These are phyloP conservation scores for Gavialis gangeticus DNA, from an alignment of 2,113 vertebrate genomes.

Conservation along the genomic window DNA sequence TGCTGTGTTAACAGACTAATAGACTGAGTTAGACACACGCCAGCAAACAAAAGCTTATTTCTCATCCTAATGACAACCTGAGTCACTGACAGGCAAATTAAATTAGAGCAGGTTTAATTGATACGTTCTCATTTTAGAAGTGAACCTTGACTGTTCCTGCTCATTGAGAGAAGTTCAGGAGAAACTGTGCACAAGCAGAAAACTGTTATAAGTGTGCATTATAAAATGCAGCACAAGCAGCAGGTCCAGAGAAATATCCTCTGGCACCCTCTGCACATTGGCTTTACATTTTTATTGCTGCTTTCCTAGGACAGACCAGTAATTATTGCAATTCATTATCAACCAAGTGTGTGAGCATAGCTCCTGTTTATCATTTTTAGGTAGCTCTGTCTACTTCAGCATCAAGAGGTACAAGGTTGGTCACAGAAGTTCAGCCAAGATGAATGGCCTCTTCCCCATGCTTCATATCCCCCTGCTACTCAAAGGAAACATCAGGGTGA, in stretches of 20 bases:
- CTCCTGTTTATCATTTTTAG: neutral
- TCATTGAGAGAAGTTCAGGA: neutral
- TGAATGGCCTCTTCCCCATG: neutral
- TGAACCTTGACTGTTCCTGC: fast-evolving
- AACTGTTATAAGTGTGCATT: neutral
- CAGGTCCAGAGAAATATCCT: neutral
- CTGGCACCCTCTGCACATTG: neutral
- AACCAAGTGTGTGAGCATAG: neutral
- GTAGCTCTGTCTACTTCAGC: neutral
- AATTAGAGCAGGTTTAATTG: neutral
- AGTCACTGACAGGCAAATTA: neutral
- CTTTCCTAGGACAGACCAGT: neutral
- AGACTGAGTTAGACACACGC: neutral
- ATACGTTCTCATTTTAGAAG: fast-evolving
- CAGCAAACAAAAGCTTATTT: neutral
- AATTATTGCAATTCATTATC: neutral
- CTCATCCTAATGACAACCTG: fast-evolving
- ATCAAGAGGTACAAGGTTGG: neutral
- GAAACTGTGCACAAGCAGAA: fast-evolving
- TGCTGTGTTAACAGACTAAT: neutral
- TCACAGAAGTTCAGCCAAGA: neutral
- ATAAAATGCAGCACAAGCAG: neutral
- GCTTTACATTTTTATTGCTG: neutral
- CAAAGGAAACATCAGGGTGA: neutral
- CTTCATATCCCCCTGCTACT: neutral